Evolutionary conservation across 2,113 vertebrate genomes (phyloP).

Genomic region (Camelus dromedarius): DNA sequence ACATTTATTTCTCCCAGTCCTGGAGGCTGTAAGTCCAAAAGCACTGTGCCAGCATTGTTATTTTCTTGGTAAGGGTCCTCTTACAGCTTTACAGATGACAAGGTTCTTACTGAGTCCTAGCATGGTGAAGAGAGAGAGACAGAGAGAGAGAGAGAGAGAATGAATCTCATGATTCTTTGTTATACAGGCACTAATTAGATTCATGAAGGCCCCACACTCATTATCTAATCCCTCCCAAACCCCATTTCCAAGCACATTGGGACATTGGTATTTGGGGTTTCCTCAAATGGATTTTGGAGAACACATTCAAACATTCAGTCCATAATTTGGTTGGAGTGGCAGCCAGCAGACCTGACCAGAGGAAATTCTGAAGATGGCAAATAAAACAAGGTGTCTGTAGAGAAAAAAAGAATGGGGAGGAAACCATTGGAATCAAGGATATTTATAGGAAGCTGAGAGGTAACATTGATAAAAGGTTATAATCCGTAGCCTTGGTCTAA

Average conservation of each 20-base stretch:
- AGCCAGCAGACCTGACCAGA: background rate
- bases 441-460: background rate
- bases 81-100: background rate
- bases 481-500: background rate
- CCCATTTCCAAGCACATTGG: background rate
- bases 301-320: background rate
- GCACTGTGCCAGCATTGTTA: background rate
- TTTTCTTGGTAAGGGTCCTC: background rate
- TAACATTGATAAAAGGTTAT: background rate
- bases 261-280: background rate
- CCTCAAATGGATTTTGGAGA: background rate
- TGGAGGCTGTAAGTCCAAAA: background rate
- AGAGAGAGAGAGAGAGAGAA: background rate
- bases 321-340: background rate
- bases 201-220: background rate
- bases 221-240: background rate
- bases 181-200: background rate
- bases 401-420: background rate
- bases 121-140: background rate
- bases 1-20: background rate
- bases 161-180: background rate
- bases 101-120: background rate
- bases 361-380: background rate
- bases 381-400: background rate
- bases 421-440: background rate